phyloP scores from a whole-genome alignment of 2,888 invertebrate genomes.

The Orchesella flavescens region DNA sequence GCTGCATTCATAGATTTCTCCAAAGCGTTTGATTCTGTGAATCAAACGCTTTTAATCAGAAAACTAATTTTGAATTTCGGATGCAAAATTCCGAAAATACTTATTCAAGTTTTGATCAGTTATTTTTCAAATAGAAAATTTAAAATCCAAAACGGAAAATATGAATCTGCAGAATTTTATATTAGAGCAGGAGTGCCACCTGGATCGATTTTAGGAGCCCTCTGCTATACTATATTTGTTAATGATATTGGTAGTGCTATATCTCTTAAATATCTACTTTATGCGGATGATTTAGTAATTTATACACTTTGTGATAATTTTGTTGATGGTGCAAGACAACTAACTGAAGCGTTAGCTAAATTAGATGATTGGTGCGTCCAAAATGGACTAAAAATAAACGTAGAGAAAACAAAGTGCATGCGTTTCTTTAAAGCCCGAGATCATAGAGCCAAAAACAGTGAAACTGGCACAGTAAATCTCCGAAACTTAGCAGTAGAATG shows the following conservation, averaged over 20 bases:
- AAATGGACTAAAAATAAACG: conserved; percentile 45
- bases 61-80: conserved; percentile 40
- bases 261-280: background rate
- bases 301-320: conserved; percentile 32
- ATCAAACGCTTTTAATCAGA: conserved; percentile 12
- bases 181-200: conserved; percentile 36
- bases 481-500: background rate
- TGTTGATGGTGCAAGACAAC: no score
- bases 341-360: no score
- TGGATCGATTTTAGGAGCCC: conserved; percentile 16
- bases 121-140: conserved; percentile 37
- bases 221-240: conserved; percentile 24
- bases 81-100: conserved; percentile 3
- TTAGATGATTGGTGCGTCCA: conserved; percentile 25
- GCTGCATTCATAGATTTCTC: conserved; percentile 52
- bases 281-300: conserved; percentile 43
- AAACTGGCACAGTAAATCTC: background rate
- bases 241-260: conserved; percentile 12
- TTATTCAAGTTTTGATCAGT: conserved; percentile 25
- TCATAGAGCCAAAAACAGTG: background rate
- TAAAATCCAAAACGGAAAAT: conserved; percentile 28
- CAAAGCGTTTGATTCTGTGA: conserved; percentile 52
- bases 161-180: no score
- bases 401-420: conserved; percentile 43
- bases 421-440: conserved; percentile 18